These are phyloP conservation scores for Lampropteryx suffumata DNA, from an alignment of 2,888 invertebrate genomes.

Conservation along the genomic window DNA sequence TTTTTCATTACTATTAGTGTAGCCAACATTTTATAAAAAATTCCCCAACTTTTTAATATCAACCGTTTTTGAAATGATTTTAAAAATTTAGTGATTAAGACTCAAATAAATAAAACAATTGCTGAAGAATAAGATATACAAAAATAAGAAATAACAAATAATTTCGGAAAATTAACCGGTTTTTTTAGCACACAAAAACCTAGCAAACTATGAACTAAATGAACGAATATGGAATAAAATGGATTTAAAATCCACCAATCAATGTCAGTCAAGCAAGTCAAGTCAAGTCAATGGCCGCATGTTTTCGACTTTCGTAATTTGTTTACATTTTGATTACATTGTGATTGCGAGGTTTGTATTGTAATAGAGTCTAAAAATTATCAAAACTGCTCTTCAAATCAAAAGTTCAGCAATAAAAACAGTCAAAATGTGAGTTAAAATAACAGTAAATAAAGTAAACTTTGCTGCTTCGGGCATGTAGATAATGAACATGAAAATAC, in stretches of 20 bases:
- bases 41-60: too few species aligned
- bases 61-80: too few species aligned
- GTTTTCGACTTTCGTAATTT: conserved; percentile 47
- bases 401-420: too few species aligned
- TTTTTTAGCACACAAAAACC: background rate
- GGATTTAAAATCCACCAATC: background rate
- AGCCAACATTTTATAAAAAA: too few species aligned
- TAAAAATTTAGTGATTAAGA: too few species aligned
- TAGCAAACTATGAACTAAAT: background rate
- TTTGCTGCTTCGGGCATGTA: background rate
- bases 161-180: conserved; percentile 7
- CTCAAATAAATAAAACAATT: too few species aligned
- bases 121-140: too few species aligned
- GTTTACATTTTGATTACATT: conserved; percentile 48
- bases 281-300: conserved; percentile 53
- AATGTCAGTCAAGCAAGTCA: conserved; percentile 1
- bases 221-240: background rate
- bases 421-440: background rate
- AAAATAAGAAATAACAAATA: background rate
- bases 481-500: background rate
- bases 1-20: background rate
- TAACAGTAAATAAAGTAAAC: background rate
- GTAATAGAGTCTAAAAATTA: too few species aligned
- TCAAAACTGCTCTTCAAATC: too few species aligned
- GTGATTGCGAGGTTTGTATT: too few species aligned